A percentile compares a stretch with the other conserved stretches of the same genome.
phyloP scores from a whole-genome alignment of 2,797 vertebrate genomes.

The Propithecus perrieri region DNA sequence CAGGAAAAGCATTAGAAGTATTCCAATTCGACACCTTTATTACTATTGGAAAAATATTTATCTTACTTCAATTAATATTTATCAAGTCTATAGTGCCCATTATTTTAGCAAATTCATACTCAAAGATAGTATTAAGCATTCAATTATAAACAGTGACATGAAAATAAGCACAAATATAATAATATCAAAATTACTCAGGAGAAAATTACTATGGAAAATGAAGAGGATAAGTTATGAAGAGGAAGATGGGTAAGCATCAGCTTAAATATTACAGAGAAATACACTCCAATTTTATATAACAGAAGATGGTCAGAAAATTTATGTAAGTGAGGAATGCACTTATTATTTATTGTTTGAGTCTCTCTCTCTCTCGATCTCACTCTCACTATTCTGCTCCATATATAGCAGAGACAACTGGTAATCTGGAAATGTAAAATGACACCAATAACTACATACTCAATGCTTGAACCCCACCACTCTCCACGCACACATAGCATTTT shows the following conservation, averaged over 20 bases:
- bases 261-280: not conserved
- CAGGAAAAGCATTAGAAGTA: not conserved
- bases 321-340: not conserved
- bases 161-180: conserved; percentile 42
- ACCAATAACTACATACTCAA: too few species aligned
- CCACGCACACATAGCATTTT: not conserved
- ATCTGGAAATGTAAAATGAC: not conserved
- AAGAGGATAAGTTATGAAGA: not conserved
- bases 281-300: not conserved
- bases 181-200: conserved; percentile 5
- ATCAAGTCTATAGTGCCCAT: not conserved
- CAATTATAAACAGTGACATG: conserved; percentile 14
- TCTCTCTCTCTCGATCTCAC: not conserved
- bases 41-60: not conserved
- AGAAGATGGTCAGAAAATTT: not conserved
- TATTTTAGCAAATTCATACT: conserved; percentile 42
- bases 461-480: rapidly evolving
- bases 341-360: not conserved
- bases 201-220: conserved; percentile 50
- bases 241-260: not conserved
- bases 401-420: not conserved
- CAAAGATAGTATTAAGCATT: not conserved
- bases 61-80: conserved; percentile 4
- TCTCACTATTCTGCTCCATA: not conserved
- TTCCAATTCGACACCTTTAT: not conserved